A percentile compares a stretch with the other conserved stretches of the same genome.
Conservation (phyloP, 1,140 invertebrate species). For the Meteorus sp. region DNA sequence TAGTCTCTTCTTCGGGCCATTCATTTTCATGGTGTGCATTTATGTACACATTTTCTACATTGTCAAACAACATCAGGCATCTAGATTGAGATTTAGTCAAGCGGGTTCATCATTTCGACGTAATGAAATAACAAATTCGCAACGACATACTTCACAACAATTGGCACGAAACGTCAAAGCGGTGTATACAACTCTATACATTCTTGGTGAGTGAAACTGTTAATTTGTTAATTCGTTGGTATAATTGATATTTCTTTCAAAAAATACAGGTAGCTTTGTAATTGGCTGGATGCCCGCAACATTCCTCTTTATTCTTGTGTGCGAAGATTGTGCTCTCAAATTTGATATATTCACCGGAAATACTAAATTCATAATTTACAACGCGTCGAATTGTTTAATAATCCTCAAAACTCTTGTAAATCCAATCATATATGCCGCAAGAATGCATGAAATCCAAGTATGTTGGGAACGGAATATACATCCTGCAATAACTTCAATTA, state of each 20-base stretch:
- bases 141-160: conserved; percentile 36
- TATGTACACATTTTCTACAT: conserved; percentile 65
- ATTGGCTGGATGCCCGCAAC: conserved; percentile 69
- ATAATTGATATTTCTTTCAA: not conserved
- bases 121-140: conserved; percentile 6
- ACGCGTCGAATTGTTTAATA: conserved; percentile 58
- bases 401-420: conserved; percentile 69
- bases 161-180: conserved; percentile 66
- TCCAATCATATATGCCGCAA: conserved; percentile 71
- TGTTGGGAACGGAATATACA: not conserved
- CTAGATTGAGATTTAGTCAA: conserved; percentile 51
- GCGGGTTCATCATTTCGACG: conserved; percentile 32
- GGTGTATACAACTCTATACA: conserved; percentile 67
- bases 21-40: conserved; percentile 63
- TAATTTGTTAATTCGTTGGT: not conserved
- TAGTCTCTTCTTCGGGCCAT: conserved; percentile 55
- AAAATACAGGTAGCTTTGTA: conserved; percentile 60
- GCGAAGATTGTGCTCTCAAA: conserved; percentile 56
- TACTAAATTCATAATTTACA: conserved; percentile 39
- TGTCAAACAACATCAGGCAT: conserved; percentile 59
- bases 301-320: conserved; percentile 60
- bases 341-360: conserved; percentile 30
- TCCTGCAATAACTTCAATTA: not conserved
- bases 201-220: conserved; percentile 54
- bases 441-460: conserved; percentile 69